Evolutionary conservation across 2,888 invertebrate species (phyloP).

Genomic region (Amphiduros pacificus): DNA sequence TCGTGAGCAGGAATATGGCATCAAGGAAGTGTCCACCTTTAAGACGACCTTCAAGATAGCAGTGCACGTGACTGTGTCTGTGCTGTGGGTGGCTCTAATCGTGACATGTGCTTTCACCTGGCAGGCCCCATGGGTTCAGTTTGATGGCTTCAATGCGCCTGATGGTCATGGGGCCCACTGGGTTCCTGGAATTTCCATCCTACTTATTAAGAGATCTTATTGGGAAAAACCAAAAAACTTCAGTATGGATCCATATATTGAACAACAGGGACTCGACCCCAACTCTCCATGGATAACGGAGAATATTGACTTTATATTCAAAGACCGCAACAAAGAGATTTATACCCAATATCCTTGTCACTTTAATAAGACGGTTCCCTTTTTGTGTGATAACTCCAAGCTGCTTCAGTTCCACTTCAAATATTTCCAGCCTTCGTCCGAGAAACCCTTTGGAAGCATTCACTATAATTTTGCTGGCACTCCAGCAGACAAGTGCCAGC

Average conservation of each 20-base stretch:
- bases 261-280: constrained; percentile 3
- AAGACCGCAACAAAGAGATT: background rate
- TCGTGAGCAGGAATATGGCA: constrained; percentile 13
- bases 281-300: constrained; percentile 12
- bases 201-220: constrained; percentile 5
- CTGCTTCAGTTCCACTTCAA: constrained; percentile 14
- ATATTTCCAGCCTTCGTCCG: background rate
- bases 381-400: background rate
- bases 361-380: background rate
- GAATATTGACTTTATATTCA: constrained; percentile 7
- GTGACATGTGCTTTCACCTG: constrained; percentile 20
- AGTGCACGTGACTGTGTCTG: constrained; percentile 17
- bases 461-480: constrained; percentile 12
- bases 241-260: constrained; percentile 9
- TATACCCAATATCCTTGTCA: constrained; percentile 1
- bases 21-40: constrained; percentile 18
- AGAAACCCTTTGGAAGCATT: constrained; percentile 19
- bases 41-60: constrained; percentile 21
- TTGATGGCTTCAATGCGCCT: background rate
- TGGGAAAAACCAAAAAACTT: constrained; percentile 8
- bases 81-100: constrained; percentile 12
- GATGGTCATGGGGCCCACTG: constrained; percentile 3
- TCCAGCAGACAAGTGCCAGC: constrained; percentile 1
- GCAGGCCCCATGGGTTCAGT: constrained; percentile 7
- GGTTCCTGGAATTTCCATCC: constrained; percentile 9